Percentiles rank a stretch among this genome's conserved stretches.
Evolutionary conservation across 2,888 invertebrate genomes (phyloP).

Genomic region (Azorinus chamasolen): DNA sequence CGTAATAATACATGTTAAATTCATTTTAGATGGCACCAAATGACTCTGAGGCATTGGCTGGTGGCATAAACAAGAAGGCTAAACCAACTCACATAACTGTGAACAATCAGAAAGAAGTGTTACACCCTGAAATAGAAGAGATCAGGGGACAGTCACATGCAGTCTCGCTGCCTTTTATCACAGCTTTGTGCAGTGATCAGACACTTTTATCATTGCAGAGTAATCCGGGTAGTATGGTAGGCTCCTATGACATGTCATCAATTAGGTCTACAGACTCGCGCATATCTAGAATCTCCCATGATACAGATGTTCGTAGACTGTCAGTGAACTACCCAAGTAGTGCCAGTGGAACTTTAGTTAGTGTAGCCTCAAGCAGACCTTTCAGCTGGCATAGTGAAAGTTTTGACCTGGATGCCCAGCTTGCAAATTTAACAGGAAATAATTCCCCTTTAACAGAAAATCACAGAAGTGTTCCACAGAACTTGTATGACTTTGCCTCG

Average conservation of each 20-base stretch:
- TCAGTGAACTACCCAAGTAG: slow-evolving; percentile 77
- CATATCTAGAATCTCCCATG: slow-evolving; percentile 74
- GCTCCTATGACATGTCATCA: slow-evolving; percentile 76
- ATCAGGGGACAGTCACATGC: slow-evolving; percentile 78
- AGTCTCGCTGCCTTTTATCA: slow-evolving; percentile 92
- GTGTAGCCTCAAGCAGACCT: slow-evolving; percentile 72
- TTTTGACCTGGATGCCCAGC: slow-evolving; percentile 80
- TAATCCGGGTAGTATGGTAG: slow-evolving; percentile 65
- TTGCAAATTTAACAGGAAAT: slow-evolving; percentile 59
- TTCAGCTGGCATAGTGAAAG: slow-evolving; percentile 84
- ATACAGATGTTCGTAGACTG: slow-evolving; percentile 76
- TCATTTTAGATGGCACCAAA: slow-evolving; percentile 22
- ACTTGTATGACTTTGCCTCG: slow-evolving; percentile 66
- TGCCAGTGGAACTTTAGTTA: slow-evolving; percentile 68
- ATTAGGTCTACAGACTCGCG: slow-evolving; percentile 77
- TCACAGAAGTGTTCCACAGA: slow-evolving; percentile 80
- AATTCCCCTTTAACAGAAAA: slow-evolving; percentile 67
- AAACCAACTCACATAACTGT: slow-evolving; percentile 67
- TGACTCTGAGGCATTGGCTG: slow-evolving; percentile 10
- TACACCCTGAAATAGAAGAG: slow-evolving; percentile 82
- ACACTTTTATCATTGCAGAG: slow-evolving; percentile 88
- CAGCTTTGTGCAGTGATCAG: slow-evolving; percentile 96
- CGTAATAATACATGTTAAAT: no score
- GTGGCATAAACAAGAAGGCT: slow-evolving; percentile 32
- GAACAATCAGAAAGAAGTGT: slow-evolving; percentile 71